Evolutionary conservation across 64 coral and sea anemone species (phyloP).

Genomic region (Actinia equina): DNA sequence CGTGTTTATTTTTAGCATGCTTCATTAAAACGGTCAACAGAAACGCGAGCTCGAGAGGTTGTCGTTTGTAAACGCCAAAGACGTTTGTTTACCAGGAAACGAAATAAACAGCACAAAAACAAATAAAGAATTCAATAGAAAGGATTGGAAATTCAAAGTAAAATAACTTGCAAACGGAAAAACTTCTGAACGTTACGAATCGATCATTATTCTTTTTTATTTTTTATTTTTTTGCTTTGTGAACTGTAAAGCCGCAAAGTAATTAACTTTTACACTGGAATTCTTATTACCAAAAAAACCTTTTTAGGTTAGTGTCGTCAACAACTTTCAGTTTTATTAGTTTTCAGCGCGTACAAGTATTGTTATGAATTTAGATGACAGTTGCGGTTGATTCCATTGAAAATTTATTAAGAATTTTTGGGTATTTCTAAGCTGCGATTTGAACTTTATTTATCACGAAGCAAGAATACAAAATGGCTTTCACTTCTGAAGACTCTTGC

Average conservation of each 20-base stretch:
- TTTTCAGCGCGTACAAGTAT: background rate
- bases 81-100: background rate
- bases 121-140: background rate
- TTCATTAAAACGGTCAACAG: background rate
- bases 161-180: background rate
- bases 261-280: background rate
- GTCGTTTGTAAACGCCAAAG: background rate
- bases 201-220: background rate
- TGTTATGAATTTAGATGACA: no score
- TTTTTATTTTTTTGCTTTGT: background rate
- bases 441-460: no score
- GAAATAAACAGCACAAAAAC: background rate
- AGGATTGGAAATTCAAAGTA: background rate
- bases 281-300: background rate
- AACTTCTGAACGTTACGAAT: no score
- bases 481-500: no score
- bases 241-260: background rate
- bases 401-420: no score
- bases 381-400: no score
- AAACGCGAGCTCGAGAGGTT: background rate
- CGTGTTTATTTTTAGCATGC: background rate
- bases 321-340: background rate
- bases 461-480: no score
- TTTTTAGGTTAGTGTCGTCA: background rate
- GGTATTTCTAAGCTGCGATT: no score